These are phyloP conservation scores for Cliona cf. orientalis DNA, from an alignment of 37 sponge, comb jelly and placozoan species.

Conservation along the genomic window DNA sequence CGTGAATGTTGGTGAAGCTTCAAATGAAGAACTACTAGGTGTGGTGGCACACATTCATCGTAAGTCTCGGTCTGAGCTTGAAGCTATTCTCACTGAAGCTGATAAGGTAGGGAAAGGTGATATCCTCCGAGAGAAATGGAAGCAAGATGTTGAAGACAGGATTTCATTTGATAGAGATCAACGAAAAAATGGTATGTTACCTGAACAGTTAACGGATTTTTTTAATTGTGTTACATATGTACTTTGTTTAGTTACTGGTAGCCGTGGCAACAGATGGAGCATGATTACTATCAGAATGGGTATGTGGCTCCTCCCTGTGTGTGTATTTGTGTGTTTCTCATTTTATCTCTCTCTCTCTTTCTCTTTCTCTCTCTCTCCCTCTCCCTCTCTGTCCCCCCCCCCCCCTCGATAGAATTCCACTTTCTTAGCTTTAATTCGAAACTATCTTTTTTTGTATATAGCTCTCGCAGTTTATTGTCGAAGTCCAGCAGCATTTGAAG, in stretches of 20 bases:
- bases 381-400: no score
- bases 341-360: no score
- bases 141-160: constrained; percentile 27
- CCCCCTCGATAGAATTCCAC: no score
- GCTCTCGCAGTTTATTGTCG: no score
- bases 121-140: constrained; percentile 3
- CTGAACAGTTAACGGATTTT: no score
- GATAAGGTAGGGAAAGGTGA: constrained; percentile 23
- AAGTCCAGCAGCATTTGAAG: constrained; percentile 3
- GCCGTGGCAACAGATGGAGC: constrained; percentile 12
- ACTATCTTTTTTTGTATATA: background rate
- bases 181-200: constrained; percentile 14
- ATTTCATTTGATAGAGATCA: constrained; percentile 9
- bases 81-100: constrained; percentile 7
- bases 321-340: no score
- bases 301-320: background rate
- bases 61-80: background rate
- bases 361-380: no score
- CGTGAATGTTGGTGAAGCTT: background rate
- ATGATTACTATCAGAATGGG: constrained; percentile 33
- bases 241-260: background rate
- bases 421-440: background rate
- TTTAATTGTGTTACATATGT: background rate
- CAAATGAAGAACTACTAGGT: constrained; percentile 6
- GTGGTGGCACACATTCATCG: constrained; percentile 1